Percentiles rank a stretch among this genome's conserved stretches.
Conservation (phyloP, 1,140 invertebrate genomes). For the Sogatella furcifera region DNA sequence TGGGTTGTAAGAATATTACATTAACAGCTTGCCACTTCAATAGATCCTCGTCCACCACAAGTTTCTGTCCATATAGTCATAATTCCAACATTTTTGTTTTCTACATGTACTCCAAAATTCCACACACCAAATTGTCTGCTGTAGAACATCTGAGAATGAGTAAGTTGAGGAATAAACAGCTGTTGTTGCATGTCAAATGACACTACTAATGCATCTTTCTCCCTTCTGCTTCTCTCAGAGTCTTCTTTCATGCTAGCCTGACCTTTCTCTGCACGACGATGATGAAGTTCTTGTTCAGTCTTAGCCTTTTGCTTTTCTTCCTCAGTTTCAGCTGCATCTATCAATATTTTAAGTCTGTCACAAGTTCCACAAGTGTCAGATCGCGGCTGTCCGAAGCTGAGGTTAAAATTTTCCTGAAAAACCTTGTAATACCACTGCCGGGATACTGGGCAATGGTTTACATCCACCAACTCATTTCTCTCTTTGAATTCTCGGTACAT, state of each 20-base stretch:
- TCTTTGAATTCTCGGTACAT: neutral
- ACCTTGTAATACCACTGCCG: neutral
- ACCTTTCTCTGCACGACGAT: neutral
- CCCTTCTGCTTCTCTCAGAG: neutral
- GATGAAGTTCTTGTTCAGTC: neutral
- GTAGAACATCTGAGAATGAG: neutral
- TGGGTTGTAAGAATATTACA: neutral
- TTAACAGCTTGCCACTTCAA: neutral
- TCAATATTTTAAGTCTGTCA: neutral
- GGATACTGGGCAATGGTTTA: neutral
- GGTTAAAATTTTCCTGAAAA: neutral
- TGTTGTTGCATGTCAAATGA: conserved; percentile 1
- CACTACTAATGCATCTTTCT: neutral
- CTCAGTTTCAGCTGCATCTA: neutral
- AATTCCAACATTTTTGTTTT: conserved; percentile 1
- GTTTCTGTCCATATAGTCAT: neutral
- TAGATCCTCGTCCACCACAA: neutral
- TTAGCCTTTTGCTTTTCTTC: neutral
- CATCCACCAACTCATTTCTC: neutral
- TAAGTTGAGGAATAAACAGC: neutral
- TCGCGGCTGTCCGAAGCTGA: neutral
- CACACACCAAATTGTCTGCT: neutral
- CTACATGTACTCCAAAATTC: neutral
- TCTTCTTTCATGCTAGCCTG: neutral
- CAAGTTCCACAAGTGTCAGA: neutral